Evolutionary conservation across 2,113 vertebrate species (phyloP), one percentile per base, ranked within the genome.

Genomic region (Saimiri boliviensis): DNA sequence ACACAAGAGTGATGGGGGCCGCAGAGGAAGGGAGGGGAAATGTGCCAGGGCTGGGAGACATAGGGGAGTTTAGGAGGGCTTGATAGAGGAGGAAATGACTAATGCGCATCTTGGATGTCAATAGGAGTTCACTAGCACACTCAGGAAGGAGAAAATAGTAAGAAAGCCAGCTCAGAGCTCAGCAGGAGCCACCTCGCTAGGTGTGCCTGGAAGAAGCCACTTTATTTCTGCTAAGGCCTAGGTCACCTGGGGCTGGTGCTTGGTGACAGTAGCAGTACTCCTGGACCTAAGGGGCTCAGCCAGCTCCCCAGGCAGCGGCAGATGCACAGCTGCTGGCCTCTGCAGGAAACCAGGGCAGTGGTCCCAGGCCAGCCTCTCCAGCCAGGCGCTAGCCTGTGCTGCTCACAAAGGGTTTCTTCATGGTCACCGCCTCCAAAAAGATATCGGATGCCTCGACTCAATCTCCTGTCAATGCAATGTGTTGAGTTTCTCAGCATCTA

Each of bases 341-440:
- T 95, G 0, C 86, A 58, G 84, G 97, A 98, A 87, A 68, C 92
- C 82, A 96, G 76, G 81, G 77, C 77, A 88, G 0, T 13, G 92
- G 92, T 87, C 82, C 40, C 82, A 94, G 0, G 93, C 96, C 90
- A 95, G 86, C 96, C 93, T 98, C 95, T 0, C 11, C 47, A 3
- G 97, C 93, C 76, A 98, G 85, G 0, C 56, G 77, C 79, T 98
- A 94, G 0, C 97, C 95, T n/a, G 96, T 87, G 1, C 97, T 93
- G 0, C 89, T 98, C 87, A 98, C 80, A 0, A 98, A 98, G 32
- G 98, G 98, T 77, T 98, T 98, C 93, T 98, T 96, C 97, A 98
- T 97, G 76, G 96, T 96, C 95, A 92, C 68, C 21, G 97, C 97
- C 93, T 98, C 98, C 2, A 98, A 98, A 17, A 98, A 98, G 87